A percentile compares a stretch with the other conserved stretches of the same genome.
Conservation (phyloP, 2,888 invertebrate species). For the Empis livida region DNA sequence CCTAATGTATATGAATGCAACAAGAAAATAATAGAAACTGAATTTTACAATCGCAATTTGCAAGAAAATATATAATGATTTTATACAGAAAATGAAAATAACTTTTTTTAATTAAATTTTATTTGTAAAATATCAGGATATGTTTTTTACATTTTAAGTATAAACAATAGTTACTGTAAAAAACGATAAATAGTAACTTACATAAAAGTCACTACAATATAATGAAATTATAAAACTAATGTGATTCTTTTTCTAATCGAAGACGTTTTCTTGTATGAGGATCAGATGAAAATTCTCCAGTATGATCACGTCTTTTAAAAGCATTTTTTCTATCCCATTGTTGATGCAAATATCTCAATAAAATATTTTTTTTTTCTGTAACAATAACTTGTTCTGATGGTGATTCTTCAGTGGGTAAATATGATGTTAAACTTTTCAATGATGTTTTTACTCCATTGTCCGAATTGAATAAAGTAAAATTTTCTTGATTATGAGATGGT, state of each 20-base stretch:
- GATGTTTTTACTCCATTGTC: slow-evolving; percentile 72
- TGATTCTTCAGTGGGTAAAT: slow-evolving; percentile 83
- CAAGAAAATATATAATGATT: no score
- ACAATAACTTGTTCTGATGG: slow-evolving; percentile 94
- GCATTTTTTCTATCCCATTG: slow-evolving; percentile 79
- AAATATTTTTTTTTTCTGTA: slow-evolving; percentile 88
- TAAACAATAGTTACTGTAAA: no score
- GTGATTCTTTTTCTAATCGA: slow-evolving; percentile 7
- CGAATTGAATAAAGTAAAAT: slow-evolving; percentile 81
- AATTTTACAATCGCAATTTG: no score
- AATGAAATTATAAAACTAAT: neutral
- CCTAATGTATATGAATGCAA: no score
- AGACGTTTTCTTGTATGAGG: slow-evolving; percentile 4
- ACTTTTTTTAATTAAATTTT: no score
- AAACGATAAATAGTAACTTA: no score
- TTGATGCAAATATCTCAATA: slow-evolving; percentile 84
- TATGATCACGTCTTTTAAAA: slow-evolving; percentile 5
- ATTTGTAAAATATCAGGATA: no score
- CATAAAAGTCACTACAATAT: neutral
- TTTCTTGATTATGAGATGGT: slow-evolving; percentile 80
- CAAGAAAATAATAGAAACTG: no score
- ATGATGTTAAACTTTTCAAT: slow-evolving; percentile 78
- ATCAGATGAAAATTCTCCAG: slow-evolving; percentile 1
- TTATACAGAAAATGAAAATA: no score
- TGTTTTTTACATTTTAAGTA: no score